phyloP scores from a whole-genome alignment of 1,140 invertebrate species.

The Drosophila lowei region DNA sequence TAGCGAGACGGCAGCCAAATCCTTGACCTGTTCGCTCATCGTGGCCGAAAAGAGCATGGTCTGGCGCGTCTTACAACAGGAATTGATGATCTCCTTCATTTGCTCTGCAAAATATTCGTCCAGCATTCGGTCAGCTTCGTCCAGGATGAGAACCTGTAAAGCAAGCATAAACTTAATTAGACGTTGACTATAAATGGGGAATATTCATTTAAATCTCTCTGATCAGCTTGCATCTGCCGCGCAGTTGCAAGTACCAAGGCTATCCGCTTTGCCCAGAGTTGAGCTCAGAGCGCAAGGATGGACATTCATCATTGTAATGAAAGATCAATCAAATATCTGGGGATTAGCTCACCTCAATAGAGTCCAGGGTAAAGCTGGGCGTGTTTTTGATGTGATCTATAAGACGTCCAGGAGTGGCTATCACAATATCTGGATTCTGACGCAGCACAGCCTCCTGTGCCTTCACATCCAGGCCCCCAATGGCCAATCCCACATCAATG shows the following conservation, averaged over 20 bases:
- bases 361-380: conserved; percentile 94
- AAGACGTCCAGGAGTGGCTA: conserved; percentile 98
- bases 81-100: conserved; percentile 97
- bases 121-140: conserved; percentile 90
- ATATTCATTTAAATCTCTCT: background rate
- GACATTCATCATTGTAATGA: conserved; percentile 59
- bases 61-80: conserved; percentile 96
- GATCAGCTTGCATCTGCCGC: conserved; percentile 63
- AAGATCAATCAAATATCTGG: background rate
- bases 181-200: background rate
- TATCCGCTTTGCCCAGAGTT: conserved; percentile 40
- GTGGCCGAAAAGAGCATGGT: conserved; percentile 99
- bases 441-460: conserved; percentile 94
- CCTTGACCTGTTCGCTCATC: conserved; percentile 98
- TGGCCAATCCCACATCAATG: conserved; percentile 91
- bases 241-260: conserved; percentile 56
- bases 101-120: conserved; percentile 99
- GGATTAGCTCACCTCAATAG: conserved; percentile 91
- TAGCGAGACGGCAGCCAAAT: conserved; percentile 95
- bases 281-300: conserved; percentile 83
- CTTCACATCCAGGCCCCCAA: conserved; percentile 97
- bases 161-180: background rate
- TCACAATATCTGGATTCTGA: conserved; percentile 97
- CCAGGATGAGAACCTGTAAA: conserved; percentile 75
- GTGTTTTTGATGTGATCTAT: conserved; percentile 90